Evolutionary conservation across 2,888 invertebrate species (phyloP).

Genomic region (Diloba caeruleocephala): DNA sequence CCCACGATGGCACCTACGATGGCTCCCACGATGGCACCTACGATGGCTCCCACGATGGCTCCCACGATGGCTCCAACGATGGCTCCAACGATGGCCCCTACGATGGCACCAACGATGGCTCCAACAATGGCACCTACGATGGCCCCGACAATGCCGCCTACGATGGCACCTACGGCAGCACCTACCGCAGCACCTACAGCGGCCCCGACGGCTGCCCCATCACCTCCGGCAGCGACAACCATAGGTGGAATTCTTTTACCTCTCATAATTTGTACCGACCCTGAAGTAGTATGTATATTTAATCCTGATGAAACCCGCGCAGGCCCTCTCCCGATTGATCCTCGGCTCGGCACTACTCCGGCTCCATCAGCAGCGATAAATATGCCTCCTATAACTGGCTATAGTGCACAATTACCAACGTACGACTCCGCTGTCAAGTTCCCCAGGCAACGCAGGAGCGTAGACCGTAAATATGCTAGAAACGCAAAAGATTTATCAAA

Average conservation of each 20-base stretch:
- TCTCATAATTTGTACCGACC: slow-evolving; percentile 79
- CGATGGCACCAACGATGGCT: neutral
- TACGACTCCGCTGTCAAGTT: slow-evolving; percentile 77
- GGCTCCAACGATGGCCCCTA: slow-evolving; percentile 46
- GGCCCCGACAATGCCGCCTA: slow-evolving; percentile 29
- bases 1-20: slow-evolving; percentile 43
- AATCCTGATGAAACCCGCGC: slow-evolving; percentile 80
- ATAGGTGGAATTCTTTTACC: slow-evolving; percentile 73
- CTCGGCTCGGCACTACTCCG: slow-evolving; percentile 82
- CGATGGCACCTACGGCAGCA: slow-evolving; percentile 27
- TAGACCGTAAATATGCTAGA: slow-evolving; percentile 24
- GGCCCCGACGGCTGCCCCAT: slow-evolving; percentile 30
- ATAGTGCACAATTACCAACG: slow-evolving; percentile 72
- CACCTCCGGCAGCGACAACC: slow-evolving; percentile 54
- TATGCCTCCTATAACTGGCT: slow-evolving; percentile 71
- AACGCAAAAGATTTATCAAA: slow-evolving; percentile 51
- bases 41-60: slow-evolving; percentile 32
- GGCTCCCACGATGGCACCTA: slow-evolving; percentile 38
- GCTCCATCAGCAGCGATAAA: slow-evolving; percentile 70
- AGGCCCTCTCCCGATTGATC: slow-evolving; percentile 83
- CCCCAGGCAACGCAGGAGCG: slow-evolving; percentile 76
- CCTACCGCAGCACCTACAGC: slow-evolving; percentile 46
- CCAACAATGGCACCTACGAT: slow-evolving; percentile 46
- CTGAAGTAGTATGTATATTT: slow-evolving; percentile 81
- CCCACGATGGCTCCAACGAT: slow-evolving; percentile 39